Percentiles rank a stretch among this genome's conserved stretches.
Conservation (phyloP, 2,888 invertebrate species). For the Saturnia pavonia region DNA sequence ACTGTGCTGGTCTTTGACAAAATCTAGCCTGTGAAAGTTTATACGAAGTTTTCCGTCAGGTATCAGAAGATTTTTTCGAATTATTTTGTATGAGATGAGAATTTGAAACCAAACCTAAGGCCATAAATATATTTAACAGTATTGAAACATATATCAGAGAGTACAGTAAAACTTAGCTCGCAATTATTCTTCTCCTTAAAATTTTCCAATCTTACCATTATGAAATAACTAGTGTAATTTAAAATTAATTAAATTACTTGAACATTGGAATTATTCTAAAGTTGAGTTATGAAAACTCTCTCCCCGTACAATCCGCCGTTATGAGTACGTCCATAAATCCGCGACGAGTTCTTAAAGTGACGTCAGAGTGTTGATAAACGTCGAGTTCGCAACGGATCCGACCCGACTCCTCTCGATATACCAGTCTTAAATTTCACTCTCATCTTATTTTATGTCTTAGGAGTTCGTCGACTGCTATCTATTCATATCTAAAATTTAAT, state of each 20-base stretch:
- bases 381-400: background rate
- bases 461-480: conserved; percentile 29
- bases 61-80: too few species aligned
- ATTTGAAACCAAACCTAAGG: too few species aligned
- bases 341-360: conserved; percentile 52
- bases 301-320: conserved; percentile 30
- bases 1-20: too few species aligned
- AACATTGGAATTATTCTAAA: background rate
- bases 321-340: conserved; percentile 41
- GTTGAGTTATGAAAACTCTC: conserved; percentile 8
- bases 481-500: too few species aligned
- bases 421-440: conserved; percentile 42
- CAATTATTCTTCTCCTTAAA: background rate
- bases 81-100: too few species aligned
- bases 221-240: background rate
- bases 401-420: background rate
- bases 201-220: background rate
- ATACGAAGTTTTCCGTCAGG: too few species aligned
- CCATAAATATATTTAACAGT: too few species aligned
- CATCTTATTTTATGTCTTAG: conserved; percentile 40
- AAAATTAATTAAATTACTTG: background rate
- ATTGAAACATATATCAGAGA: too few species aligned
- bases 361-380: conserved; percentile 42
- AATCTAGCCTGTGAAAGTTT: too few species aligned
- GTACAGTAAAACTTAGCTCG: background rate